Base-by-base conservation (phyloP, 1,140 invertebrate genomes). In the Drepana arcuata region DNA sequence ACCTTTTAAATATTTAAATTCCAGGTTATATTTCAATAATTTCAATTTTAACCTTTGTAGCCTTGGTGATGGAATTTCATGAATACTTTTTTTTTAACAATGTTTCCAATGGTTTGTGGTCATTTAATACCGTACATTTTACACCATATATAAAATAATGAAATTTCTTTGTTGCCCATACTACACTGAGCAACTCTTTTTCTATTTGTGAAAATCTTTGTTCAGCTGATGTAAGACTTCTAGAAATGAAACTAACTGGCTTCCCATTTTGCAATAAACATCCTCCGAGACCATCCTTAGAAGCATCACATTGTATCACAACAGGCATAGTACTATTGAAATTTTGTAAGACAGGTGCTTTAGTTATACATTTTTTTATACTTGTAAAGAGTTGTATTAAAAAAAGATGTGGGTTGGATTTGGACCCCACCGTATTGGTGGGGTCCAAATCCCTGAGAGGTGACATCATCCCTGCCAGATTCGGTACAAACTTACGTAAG, bases 41-140 rank as follows among this genome's bases (percentile, higher is more conserved):
- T 58, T 44, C 7, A 84, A 40, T 7, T 70, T 38, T 60, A 81
- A 61, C 5, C 66, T 18, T 45, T 84, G 74, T 4, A 85, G 41
- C 13, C 81, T 40, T 9, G 52, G 39, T 5, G 61, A n/a, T n/a
- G n/a, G 31, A 18, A 60, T 34, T 18, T 48, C 40, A 30, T 36
- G 18, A 15, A 58, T 28, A 1, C 34, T n/a, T 1, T 34, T 59
- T 64, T 18, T 44, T 48, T 15, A 70, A 29, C 15, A 75, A 47
- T 26, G 16, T 16, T n/a, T n/a, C n/a, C n/a, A n/a, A n/a, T n/a
- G 39, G 26, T 31, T 39, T 34, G 18, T 41, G 39, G 12, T 41
- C 32, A 23, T 40, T n/a, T n/a, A n/a, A 26, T 25, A 40, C 10
- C 2, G 23, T 36, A 44, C 16, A 24, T 40, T 53, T 34, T 3